phyloP scores from a whole-genome alignment of 2,113 vertebrate genomes.

The Leptobrachium leishanense region DNA sequence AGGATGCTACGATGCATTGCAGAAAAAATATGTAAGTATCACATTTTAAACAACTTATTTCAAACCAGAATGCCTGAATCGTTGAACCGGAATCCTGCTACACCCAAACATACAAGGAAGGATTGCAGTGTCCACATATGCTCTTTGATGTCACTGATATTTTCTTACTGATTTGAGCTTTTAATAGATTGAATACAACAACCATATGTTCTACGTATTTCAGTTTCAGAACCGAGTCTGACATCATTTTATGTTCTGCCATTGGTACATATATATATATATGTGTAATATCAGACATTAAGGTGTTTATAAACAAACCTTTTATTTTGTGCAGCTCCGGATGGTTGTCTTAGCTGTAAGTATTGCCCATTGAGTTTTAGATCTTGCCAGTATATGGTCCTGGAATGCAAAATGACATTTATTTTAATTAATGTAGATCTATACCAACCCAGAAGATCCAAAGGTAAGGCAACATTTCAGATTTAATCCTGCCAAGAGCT shows the following conservation, averaged over 20 bases:
- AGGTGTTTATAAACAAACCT: neutral
- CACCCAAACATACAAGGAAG: too few relatives aligned
- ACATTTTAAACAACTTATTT: neutral
- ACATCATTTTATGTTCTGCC: too few relatives aligned
- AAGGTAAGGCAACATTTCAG: slow-evolving; percentile 69
- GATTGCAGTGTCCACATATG: too few relatives aligned
- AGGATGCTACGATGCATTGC: slow-evolving; percentile 93
- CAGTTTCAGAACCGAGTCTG: too few relatives aligned
- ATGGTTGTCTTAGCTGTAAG: slow-evolving; percentile 87
- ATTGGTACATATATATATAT: too few relatives aligned
- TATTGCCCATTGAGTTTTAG: slow-evolving; percentile 56
- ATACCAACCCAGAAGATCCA: slow-evolving; percentile 79
- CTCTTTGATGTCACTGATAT: too few relatives aligned
- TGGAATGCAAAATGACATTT: neutral
- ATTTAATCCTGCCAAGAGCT: neutral
- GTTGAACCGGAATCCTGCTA: too few relatives aligned
- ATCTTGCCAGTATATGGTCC: neutral
- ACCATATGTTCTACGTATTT: too few relatives aligned
- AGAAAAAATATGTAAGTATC: slow-evolving; percentile 92
- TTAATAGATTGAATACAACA: too few relatives aligned
- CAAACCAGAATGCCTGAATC: neutral
- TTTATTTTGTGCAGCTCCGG: slow-evolving; percentile 75
- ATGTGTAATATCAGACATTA: too few relatives aligned
- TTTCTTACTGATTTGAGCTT: too few relatives aligned
- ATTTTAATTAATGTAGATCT: slow-evolving; percentile 71